Conservation (phyloP, 2,797 vertebrate genomes). For the Cynopterus sphinx region DNA sequence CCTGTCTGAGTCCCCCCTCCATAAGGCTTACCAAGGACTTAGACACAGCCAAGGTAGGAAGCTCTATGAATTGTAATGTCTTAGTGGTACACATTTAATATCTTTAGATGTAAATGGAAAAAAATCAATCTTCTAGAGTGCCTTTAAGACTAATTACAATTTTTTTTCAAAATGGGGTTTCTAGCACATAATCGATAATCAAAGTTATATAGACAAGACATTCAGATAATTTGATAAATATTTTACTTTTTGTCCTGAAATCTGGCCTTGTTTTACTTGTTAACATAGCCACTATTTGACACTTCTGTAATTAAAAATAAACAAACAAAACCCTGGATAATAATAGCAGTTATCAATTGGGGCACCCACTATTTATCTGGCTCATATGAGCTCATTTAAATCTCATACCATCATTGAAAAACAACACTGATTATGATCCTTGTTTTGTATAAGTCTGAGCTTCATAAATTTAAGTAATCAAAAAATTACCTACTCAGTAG, state of each 20-base stretch:
- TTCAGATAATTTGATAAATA: background rate
- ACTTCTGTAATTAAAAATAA: conserved; percentile 12
- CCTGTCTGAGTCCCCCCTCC: background rate
- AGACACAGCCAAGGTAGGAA: background rate
- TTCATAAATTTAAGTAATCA: background rate
- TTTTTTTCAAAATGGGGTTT: background rate
- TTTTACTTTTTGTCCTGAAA: background rate
- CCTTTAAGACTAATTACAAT: background rate
- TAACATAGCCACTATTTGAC: background rate
- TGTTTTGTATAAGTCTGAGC: background rate
- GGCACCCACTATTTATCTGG: background rate
- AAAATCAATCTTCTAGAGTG: background rate
- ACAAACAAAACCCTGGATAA: background rate
- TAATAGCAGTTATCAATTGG: background rate
- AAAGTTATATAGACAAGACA: background rate
- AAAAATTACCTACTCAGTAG: background rate
- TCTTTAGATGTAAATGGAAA: background rate
- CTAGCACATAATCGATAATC: background rate
- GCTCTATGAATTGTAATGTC: background rate
- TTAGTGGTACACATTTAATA: background rate
- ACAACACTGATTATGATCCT: background rate
- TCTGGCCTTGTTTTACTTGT: background rate
- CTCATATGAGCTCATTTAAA: background rate
- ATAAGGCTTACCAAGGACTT: background rate
- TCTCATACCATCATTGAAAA: background rate